Conservation (phyloP, 2,113 vertebrate genomes). For the Poecile atricapillus region DNA sequence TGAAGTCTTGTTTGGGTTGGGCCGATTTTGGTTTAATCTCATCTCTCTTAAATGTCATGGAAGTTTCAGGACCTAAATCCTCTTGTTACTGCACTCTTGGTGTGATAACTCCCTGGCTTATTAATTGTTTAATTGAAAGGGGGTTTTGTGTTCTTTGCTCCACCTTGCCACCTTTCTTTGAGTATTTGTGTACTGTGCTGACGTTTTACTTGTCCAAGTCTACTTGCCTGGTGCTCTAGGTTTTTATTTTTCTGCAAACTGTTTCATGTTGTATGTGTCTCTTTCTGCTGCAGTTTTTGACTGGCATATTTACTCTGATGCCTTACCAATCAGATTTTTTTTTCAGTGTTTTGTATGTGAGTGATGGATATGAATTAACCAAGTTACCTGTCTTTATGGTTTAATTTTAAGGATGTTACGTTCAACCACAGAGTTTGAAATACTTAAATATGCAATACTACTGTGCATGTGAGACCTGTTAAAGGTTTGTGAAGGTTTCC, state of each 20-base stretch:
- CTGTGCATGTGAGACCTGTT: neutral
- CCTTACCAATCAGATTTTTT: neutral
- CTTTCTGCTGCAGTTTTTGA: neutral
- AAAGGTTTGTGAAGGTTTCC: neutral
- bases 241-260: neutral
- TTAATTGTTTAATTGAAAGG: neutral
- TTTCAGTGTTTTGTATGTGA: neutral
- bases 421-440: neutral
- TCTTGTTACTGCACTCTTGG: neutral
- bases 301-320: neutral
- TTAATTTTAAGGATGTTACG: neutral
- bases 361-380: neutral
- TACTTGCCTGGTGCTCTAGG: neutral
- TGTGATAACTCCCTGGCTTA: neutral
- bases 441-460: neutral
- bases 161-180: neutral
- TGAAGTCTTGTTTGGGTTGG: neutral
- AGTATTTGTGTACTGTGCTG: neutral
- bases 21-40: neutral
- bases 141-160: neutral
- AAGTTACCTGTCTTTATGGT: neutral
- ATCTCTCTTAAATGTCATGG: neutral
- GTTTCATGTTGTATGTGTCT: neutral
- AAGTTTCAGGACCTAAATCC: constrained; percentile 5
- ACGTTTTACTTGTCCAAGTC: neutral